phyloP scores from a whole-genome alignment of 2,888 invertebrate species.

The Proisotoma minuta region DNA sequence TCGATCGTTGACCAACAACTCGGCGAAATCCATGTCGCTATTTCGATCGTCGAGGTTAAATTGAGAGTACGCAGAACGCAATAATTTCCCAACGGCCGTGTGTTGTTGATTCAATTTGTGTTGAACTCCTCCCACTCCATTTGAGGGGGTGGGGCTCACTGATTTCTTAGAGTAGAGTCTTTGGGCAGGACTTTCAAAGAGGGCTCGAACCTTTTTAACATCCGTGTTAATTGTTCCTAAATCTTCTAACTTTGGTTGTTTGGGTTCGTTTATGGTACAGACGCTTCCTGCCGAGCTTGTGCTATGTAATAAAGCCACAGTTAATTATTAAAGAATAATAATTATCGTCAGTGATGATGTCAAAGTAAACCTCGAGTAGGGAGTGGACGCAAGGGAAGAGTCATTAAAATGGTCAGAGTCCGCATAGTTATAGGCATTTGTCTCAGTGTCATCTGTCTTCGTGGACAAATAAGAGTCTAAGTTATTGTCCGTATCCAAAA shows the following conservation, averaged over 20 bases:
- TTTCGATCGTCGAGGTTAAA: conserved; percentile 13
- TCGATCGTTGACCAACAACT: conserved; percentile 44
- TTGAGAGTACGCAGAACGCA: conserved; percentile 14
- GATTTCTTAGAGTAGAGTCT: conserved; percentile 7
- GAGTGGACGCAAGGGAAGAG: conserved; percentile 42
- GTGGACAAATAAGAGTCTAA: conserved; percentile 42
- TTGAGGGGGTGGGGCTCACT: neutral
- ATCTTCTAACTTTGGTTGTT: no score
- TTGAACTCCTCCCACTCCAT: conserved; percentile 5
- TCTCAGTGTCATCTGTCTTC: conserved; percentile 42
- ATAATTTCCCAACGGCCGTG: neutral
- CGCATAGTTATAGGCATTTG: conserved; percentile 43
- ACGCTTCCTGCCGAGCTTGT: conserved; percentile 39
- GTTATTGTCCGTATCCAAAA: conserved; percentile 24
- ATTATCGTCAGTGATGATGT: neutral
- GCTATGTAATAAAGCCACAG: conserved; percentile 14
- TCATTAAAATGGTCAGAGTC: conserved; percentile 40
- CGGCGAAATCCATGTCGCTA: conserved; percentile 31
- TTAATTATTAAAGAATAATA: neutral
- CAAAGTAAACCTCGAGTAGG: conserved; percentile 36
- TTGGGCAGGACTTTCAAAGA: conserved; percentile 30
- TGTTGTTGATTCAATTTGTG: conserved; percentile 12
- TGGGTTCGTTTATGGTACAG: conserved; percentile 35
- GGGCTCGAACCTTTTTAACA: conserved; percentile 43
- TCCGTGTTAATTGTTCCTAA: no score